Conservation (phyloP, 2,113 vertebrate genomes). For the Acrocephalus arundinaceus region DNA sequence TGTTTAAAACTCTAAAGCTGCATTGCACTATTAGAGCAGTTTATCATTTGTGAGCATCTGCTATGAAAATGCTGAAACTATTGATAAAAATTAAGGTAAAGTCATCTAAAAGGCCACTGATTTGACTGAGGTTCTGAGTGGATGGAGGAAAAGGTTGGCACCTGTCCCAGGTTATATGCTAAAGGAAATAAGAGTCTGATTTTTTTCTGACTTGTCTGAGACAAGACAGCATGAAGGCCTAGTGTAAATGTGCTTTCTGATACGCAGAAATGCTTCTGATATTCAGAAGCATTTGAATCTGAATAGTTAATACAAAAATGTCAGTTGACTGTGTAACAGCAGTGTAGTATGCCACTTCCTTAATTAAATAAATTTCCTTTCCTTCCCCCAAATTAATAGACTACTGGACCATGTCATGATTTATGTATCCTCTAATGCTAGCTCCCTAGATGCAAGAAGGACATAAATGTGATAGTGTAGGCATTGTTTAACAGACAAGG, state of each 20-base stretch:
- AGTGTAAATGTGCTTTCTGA: not conserved
- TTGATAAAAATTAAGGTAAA: not conserved
- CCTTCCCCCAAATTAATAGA: not conserved
- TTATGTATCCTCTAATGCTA: not conserved
- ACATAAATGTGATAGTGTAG: not conserved
- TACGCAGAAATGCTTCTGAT: not conserved
- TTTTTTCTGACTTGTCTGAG: not conserved
- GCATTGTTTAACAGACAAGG: not conserved
- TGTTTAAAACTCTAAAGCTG: not conserved
- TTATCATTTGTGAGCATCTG: not conserved
- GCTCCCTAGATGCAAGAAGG: not conserved
- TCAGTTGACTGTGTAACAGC: not conserved
- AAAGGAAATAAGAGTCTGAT: not conserved
- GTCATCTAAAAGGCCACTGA: not conserved
- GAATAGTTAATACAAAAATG: not conserved
- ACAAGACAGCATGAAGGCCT: not conserved
- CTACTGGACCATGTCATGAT: not conserved
- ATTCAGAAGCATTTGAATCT: not conserved
- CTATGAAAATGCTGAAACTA: not conserved
- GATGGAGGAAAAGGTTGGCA: not conserved
- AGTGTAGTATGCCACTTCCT: not conserved
- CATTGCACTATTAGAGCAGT: not conserved
- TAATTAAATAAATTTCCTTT: conserved; percentile 17
- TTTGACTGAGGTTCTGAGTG: not conserved
- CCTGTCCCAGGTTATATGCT: not conserved